phyloP scores from a whole-genome alignment of 2,888 invertebrate genomes.

The Ptychoptera albimana region DNA sequence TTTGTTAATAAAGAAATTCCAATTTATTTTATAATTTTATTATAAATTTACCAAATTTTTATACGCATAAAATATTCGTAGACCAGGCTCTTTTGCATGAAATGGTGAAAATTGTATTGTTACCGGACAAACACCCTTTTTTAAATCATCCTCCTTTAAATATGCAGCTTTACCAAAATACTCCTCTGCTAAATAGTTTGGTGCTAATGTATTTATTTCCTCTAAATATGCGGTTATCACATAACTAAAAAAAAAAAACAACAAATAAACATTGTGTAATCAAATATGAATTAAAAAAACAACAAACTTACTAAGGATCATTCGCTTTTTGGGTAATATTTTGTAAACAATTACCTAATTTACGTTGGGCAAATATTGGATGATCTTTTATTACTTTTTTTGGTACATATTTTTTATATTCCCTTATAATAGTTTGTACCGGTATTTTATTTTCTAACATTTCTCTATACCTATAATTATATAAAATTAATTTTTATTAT shows the following conservation, averaged over 20 bases:
- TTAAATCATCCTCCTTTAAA: conserved; percentile 37
- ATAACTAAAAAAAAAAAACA: conserved; percentile 30
- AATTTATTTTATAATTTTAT: not conserved
- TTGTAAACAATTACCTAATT: conserved; percentile 49
- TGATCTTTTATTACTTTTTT: conserved; percentile 60
- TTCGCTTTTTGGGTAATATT: conserved; percentile 40
- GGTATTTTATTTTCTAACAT: conserved; percentile 57
- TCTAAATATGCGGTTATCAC: conserved; percentile 69
- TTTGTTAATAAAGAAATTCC: not conserved
- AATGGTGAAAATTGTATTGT: conserved; percentile 47
- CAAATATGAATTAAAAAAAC: not conserved
- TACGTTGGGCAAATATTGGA: conserved; percentile 57
- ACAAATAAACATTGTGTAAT: not conserved
- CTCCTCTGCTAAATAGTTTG: conserved; percentile 65
- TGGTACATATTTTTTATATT: conserved; percentile 72
- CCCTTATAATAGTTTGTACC: conserved; percentile 51
- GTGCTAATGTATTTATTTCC: conserved; percentile 62
- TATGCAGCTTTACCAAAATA: conserved; percentile 41
- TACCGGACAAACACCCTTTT: conserved; percentile 43
- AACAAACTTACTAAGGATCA: conserved; percentile 36
- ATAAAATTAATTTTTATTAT: conserved; percentile 20
- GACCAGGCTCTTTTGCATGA: conserved; percentile 46
- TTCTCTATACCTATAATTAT: conserved; percentile 35
- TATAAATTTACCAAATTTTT: conserved; percentile 38
- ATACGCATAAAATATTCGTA: conserved; percentile 44